Evolutionary conservation across 2,113 vertebrate genomes (phyloP), one percentile per base, ranked within the genome.

Genomic region (Nycticebus coucang): DNA sequence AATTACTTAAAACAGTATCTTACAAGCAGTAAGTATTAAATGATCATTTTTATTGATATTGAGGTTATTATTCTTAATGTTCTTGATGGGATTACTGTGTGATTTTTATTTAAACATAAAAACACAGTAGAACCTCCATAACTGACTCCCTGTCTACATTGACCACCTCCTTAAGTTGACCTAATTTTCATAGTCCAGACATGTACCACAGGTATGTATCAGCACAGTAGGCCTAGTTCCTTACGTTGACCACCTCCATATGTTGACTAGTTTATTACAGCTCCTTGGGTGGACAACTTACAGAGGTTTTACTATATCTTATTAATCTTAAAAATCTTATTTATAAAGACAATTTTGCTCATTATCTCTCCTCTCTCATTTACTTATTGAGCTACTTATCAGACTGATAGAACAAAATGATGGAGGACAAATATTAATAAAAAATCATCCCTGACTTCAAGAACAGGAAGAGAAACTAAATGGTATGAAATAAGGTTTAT

Each of bases 241-340:
- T 50, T 50, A 50, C 10, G 45, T 50, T 9, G 45, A 50, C 45
- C 7, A 50, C 45, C 45, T 50, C 45, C 10, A 50, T 50, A 9
- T 50, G 45, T 50, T 50, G 45, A 9, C 8, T 1, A 50, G 45
- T 50, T 50, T 50, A 50, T 50, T 50, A 50, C 45, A 50, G 45
- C 9, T 50, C 45, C 7, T 50, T 50, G 45, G 45, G 7, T 50
- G 10, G 45, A 50, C 45, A 50, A 9, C 45, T 9, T 50, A 50
- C 45, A 50, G 45, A 50, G 45, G 8, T 50, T 50, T 50, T 50
- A 50, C 45, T 50, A 50, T 50, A 55, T 55, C 15, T 55, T 55
- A 55, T 55, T 55, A 55, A 55, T 74, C 66, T 74, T 75, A 90
- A 95, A 95, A 85, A 59, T 80, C 45, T 93, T 22, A 95, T 50